Conservation (phyloP, 2,797 vertebrate species). For the Pachyuromys duprasi region DNA sequence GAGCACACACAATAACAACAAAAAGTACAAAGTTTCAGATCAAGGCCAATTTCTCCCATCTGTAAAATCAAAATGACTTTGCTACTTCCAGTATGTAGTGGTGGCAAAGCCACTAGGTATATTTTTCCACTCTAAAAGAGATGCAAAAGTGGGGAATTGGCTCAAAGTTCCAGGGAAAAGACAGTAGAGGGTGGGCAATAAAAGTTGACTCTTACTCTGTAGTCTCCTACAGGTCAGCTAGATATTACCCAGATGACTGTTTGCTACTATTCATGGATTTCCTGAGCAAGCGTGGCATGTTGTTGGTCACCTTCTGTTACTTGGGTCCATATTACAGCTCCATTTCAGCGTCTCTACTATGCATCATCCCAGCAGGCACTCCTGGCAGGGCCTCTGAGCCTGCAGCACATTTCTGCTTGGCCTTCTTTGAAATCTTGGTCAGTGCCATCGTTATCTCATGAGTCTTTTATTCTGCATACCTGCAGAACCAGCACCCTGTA, state of each 20-base stretch:
- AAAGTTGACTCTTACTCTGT: background rate
- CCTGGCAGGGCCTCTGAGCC: background rate
- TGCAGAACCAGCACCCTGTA: background rate
- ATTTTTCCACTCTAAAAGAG: background rate
- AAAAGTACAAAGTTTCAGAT: background rate
- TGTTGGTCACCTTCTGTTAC: background rate
- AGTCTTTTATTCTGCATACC: background rate
- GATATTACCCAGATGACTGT: background rate
- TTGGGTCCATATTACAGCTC: background rate
- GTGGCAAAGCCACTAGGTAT: background rate
- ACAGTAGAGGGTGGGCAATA: background rate
- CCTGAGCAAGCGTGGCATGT: background rate
- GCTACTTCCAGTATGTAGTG: background rate
- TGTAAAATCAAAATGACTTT: background rate
- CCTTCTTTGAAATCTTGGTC: background rate
- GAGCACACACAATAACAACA: background rate
- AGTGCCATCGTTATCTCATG: background rate
- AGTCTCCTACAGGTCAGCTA: background rate
- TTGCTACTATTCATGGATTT: background rate
- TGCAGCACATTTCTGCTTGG: background rate
- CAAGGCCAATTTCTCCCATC: background rate
- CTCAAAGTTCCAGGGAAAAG: background rate
- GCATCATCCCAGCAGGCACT: background rate
- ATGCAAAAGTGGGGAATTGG: background rate
- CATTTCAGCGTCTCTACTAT: background rate